Percentiles rank a stretch among this genome's conserved stretches.
These are phyloP conservation scores for Struthidea cinerea DNA, from an alignment of 2,113 vertebrate species.

Conservation along the genomic window DNA sequence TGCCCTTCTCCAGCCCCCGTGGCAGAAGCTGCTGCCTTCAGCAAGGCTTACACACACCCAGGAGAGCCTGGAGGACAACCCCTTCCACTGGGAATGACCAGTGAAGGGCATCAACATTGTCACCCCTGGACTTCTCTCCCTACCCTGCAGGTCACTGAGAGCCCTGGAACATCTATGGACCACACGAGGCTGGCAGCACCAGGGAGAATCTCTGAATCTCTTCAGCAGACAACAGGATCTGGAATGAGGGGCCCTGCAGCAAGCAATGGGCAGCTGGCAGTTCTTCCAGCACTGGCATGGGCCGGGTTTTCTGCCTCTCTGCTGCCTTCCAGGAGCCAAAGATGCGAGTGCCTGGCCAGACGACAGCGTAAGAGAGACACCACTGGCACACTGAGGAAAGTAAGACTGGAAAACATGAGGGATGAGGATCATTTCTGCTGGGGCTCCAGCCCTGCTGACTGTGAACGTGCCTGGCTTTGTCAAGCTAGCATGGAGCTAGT, in stretches of 20 bases:
- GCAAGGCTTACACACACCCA: background rate
- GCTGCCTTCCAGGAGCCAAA: background rate
- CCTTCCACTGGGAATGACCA: background rate
- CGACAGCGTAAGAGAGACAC: background rate
- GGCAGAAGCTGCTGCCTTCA: background rate
- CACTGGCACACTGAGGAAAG: background rate
- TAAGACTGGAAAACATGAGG: background rate
- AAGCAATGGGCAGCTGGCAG: background rate
- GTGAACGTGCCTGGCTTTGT: background rate
- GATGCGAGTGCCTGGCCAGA: background rate
- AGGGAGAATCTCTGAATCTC: background rate
- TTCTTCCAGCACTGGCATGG: background rate
- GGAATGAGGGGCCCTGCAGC: background rate
- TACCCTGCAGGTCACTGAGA: background rate
- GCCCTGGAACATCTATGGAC: background rate
- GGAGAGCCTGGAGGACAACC: background rate
- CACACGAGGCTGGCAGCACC: background rate
- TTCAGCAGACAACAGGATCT: background rate
- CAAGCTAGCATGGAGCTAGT: background rate
- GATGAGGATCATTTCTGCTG: background rate
- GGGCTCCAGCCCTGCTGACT: background rate
- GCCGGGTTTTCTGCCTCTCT: background rate
- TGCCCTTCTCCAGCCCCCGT: background rate
- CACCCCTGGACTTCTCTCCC: background rate
- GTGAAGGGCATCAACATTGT: accelerated